Conservation (phyloP, 2,113 vertebrate genomes). For the Halichoeres trimaculatus region DNA sequence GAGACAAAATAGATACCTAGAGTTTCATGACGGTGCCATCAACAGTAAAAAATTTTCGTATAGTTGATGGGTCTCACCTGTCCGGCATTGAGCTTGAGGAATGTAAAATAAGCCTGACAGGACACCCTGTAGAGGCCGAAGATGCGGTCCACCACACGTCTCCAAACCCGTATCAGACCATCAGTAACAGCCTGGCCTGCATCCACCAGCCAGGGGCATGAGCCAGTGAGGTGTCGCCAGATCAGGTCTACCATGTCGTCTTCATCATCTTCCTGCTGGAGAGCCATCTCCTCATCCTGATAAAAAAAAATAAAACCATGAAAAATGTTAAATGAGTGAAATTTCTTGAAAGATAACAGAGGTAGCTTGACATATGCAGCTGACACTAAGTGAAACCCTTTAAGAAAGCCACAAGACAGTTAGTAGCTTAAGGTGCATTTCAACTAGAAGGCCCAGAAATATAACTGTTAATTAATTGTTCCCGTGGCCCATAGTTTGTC, state of each 20-base stretch:
- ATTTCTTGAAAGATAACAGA: too few relatives aligned
- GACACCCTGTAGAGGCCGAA: slow-evolving; percentile 97
- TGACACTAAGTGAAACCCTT: too few relatives aligned
- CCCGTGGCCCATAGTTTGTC: too few relatives aligned
- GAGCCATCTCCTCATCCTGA: slow-evolving; percentile 97
- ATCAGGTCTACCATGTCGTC: slow-evolving; percentile 98
- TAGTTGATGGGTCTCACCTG: slow-evolving; percentile 82
- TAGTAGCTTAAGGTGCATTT: too few relatives aligned
- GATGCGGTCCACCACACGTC: slow-evolving; percentile 95
- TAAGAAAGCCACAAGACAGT: too few relatives aligned
- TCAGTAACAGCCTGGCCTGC: slow-evolving; percentile 91
- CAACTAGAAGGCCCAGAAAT: too few relatives aligned
- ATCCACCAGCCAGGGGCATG: slow-evolving; percentile 94
- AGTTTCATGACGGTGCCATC: not conserved
- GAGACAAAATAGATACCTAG: not conserved
- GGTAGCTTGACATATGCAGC: too few relatives aligned
- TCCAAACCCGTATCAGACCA: slow-evolving; percentile 94
- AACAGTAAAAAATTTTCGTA: too few relatives aligned
- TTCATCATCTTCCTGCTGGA: slow-evolving; percentile 94
- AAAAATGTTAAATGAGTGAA: too few relatives aligned
- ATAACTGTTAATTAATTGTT: too few relatives aligned
- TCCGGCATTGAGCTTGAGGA: slow-evolving; percentile 96
- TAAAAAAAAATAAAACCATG: slow-evolving; percentile 1
- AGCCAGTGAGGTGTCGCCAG: slow-evolving; percentile 91
- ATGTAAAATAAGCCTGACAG: slow-evolving; percentile 97